These are phyloP conservation scores for Polia nebulosa DNA, from an alignment of 2,888 invertebrate species.

Conservation along the genomic window DNA sequence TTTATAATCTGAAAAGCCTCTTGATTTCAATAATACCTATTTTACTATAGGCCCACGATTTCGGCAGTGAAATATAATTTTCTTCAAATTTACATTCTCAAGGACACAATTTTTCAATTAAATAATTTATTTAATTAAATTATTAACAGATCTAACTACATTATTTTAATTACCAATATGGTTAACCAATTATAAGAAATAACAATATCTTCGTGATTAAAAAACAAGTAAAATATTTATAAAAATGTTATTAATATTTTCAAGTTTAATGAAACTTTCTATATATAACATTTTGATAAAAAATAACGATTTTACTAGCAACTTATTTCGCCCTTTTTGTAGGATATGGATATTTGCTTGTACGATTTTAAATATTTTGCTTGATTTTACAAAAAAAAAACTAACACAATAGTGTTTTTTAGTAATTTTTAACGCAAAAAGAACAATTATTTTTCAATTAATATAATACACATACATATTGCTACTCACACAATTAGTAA, in stretches of 20 bases:
- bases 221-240: slow-evolving; percentile 50
- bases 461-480: slow-evolving; percentile 3
- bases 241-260: slow-evolving; percentile 24
- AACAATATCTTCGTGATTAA: slow-evolving; percentile 42
- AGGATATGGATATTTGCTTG: slow-evolving; percentile 21
- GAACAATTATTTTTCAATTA: no score
- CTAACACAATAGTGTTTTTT: no score
- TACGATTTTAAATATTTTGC: background rate
- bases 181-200: slow-evolving; percentile 47
- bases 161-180: slow-evolving; percentile 39
- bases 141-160: slow-evolving; percentile 50
- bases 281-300: slow-evolving; percentile 48
- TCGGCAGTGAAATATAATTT: background rate
- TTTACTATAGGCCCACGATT: background rate
- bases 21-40: slow-evolving; percentile 2
- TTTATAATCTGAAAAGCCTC: background rate
- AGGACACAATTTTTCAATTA: slow-evolving; percentile 8
- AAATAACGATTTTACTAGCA: slow-evolving; percentile 41
- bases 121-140: slow-evolving; percentile 26
- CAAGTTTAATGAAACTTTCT: background rate
- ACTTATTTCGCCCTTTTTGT: slow-evolving; percentile 28
- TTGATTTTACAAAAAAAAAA: background rate
- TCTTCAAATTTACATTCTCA: slow-evolving; percentile 13
- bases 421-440: no score
- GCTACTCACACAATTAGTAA: slow-evolving; percentile 1